phyloP scores from a whole-genome alignment of 2,113 vertebrate genomes.

The Poecilia latipinna region DNA sequence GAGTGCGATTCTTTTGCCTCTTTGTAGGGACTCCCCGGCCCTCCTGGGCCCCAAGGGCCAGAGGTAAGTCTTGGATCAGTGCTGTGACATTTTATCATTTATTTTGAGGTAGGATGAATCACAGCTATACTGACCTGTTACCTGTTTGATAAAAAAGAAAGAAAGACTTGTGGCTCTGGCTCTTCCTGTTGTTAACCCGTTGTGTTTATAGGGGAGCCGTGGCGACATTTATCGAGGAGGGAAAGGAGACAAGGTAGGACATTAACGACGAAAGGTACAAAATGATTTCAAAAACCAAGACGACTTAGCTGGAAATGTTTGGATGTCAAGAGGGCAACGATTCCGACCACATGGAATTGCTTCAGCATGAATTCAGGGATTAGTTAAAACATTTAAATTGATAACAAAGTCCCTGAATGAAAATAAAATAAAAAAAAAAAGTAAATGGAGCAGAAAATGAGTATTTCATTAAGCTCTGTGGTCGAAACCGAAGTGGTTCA shows the following conservation, averaged over 20 bases:
- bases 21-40: slow-evolving; percentile 84
- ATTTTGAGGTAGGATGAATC: not conserved
- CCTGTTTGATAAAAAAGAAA: not conserved
- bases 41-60: slow-evolving; percentile 81
- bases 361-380: no score
- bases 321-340: not conserved
- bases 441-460: not conserved
- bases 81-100: not conserved
- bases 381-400: not conserved
- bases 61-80: slow-evolving; percentile 80
- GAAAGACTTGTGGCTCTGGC: not conserved
- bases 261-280: not conserved
- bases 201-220: slow-evolving; percentile 84
- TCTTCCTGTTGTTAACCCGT: not conserved
- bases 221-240: slow-evolving; percentile 88
- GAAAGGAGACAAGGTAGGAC: slow-evolving; percentile 89
- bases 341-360: not conserved
- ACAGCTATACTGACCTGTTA: not conserved
- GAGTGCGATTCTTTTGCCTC: slow-evolving; percentile 16
- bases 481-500: not conserved
- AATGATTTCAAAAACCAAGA: not conserved
- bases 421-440: no score
- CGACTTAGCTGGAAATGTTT: not conserved
- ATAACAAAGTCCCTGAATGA: not conserved
- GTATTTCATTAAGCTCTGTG: not conserved